These are phyloP conservation scores for Etia nguti DNA, from an alignment of 2,113 vertebrate genomes.

Conservation along the genomic window DNA sequence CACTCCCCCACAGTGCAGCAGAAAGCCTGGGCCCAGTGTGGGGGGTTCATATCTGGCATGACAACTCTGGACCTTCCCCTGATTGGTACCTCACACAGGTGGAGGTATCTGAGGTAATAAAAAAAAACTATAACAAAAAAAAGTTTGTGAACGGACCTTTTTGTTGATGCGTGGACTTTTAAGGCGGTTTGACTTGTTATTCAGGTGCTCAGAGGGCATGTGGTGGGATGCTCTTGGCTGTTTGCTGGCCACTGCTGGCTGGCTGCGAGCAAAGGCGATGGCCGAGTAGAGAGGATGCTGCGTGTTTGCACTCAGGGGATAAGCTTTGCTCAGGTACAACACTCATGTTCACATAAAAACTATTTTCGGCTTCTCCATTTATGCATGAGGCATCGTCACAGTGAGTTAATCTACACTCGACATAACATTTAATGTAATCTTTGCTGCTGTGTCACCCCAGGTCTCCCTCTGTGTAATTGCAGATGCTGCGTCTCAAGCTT, in stretches of 20 bases:
- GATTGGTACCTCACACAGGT: constrained; percentile 76
- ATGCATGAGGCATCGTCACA: neutral
- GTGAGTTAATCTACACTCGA: neutral
- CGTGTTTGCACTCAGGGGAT: constrained; percentile 36
- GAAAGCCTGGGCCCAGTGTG: constrained; percentile 69
- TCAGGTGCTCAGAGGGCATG: constrained; percentile 43
- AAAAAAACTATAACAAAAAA: neutral
- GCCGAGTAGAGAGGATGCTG: constrained; percentile 71
- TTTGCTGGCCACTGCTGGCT: constrained; percentile 80
- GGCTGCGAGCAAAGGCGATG: constrained; percentile 62
- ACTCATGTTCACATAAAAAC: neutral
- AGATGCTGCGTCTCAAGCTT: constrained; percentile 72
- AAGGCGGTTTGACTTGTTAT: neutral
- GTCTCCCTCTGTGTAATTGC: neutral
- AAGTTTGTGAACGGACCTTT: neutral
- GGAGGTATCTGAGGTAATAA: constrained; percentile 63
- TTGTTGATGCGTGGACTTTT: neutral
- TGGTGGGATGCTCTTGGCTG: constrained; percentile 53
- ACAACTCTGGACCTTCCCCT: constrained; percentile 70
- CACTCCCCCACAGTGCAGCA: constrained; percentile 56
- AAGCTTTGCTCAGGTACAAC: constrained; percentile 69
- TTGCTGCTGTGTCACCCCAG: neutral
- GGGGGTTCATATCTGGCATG: constrained; percentile 79
- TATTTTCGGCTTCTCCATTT: neutral
- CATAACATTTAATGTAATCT: neutral